phyloP scores from a whole-genome alignment of 1,140 invertebrate genomes.

The Lordiphosa clarofinis region DNA sequence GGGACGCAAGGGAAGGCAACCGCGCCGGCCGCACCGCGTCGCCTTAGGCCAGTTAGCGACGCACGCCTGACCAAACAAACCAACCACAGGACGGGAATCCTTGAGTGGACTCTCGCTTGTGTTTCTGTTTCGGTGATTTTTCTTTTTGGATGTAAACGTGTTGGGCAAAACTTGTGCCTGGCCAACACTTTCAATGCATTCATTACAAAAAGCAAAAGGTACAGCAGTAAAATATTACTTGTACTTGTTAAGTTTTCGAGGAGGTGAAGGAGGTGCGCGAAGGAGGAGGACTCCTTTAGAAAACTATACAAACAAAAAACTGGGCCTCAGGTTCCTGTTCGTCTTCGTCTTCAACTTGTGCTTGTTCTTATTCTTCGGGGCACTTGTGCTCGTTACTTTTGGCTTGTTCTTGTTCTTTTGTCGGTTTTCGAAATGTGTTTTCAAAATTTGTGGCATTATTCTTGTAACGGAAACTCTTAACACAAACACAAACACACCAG shows the following conservation, averaged over 20 bases:
- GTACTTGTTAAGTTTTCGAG: slow-evolving; percentile 62
- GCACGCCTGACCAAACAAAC: slow-evolving; percentile 41
- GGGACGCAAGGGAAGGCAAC: slow-evolving; percentile 17
- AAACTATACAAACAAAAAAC: slow-evolving; percentile 39
- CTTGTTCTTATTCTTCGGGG: slow-evolving; percentile 28
- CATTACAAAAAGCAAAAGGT: slow-evolving; percentile 54
- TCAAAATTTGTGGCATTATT: slow-evolving; percentile 54
- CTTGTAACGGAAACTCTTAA: slow-evolving; percentile 64
- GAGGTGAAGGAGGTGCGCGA: neutral
- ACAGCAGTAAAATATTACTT: slow-evolving; percentile 51
- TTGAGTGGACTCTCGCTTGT: slow-evolving; percentile 14
- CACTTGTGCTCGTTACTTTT: slow-evolving; percentile 62
- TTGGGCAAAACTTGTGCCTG: slow-evolving; percentile 39
- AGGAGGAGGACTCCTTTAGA: slow-evolving; percentile 15
- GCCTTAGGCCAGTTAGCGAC: slow-evolving; percentile 39
- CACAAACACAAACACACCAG: slow-evolving; percentile 57
- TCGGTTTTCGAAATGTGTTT: slow-evolving; percentile 62
- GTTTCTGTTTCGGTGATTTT: slow-evolving; percentile 23
- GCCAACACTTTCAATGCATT: slow-evolving; percentile 60
- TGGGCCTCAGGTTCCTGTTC: slow-evolving; percentile 48
- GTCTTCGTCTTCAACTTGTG: slow-evolving; percentile 6
- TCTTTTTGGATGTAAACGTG: slow-evolving; percentile 19
- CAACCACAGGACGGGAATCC: slow-evolving; percentile 19
- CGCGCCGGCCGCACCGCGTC: slow-evolving; percentile 40
- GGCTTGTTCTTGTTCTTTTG: slow-evolving; percentile 63